These are phyloP conservation scores for Brevipalpus yothersi DNA, from an alignment of 1,140 invertebrate species.

Conservation along the genomic window DNA sequence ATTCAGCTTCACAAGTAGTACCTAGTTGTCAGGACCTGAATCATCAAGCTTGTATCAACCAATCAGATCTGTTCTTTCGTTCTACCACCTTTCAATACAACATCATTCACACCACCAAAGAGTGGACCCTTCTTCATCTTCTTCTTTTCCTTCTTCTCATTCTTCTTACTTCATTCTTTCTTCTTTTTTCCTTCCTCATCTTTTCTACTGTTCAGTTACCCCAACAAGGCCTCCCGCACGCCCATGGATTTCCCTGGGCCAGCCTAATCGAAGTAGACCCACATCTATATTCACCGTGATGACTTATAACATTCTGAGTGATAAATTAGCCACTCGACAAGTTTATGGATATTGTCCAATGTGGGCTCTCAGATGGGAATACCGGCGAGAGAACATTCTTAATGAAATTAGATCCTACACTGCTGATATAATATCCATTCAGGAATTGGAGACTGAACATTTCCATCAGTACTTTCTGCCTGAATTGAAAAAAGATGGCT, in stretches of 20 bases:
- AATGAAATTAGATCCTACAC: constrained; percentile 84
- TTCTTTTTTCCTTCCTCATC: not conserved
- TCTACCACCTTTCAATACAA: no score
- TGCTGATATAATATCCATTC: constrained; percentile 90
- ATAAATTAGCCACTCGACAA: constrained; percentile 81
- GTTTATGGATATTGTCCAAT: constrained; percentile 34
- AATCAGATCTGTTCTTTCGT: no score
- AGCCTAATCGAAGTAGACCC: constrained; percentile 56
- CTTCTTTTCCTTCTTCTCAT: constrained; percentile 3
- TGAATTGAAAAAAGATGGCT: constrained; percentile 67
- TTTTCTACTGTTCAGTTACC: constrained; percentile 36
- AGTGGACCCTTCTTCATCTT: constrained; percentile 1
- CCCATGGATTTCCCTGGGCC: constrained; percentile 71
- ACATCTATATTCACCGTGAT: constrained; percentile 59
- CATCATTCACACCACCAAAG: no score
- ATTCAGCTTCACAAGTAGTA: no score
- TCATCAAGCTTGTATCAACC: no score
- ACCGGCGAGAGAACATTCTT: constrained; percentile 89
- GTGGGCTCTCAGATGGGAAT: constrained; percentile 86
- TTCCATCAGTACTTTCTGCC: constrained; percentile 91
- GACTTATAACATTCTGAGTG: constrained; percentile 98
- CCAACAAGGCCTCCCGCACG: constrained; percentile 61
- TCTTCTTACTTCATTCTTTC: constrained; percentile 11
- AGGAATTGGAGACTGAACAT: constrained; percentile 98
- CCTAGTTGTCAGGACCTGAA: no score